A percentile compares a stretch with the other conserved stretches of the same genome.
Evolutionary conservation across 2,113 vertebrate species (phyloP).

Genomic region (Notothenia rossii): DNA sequence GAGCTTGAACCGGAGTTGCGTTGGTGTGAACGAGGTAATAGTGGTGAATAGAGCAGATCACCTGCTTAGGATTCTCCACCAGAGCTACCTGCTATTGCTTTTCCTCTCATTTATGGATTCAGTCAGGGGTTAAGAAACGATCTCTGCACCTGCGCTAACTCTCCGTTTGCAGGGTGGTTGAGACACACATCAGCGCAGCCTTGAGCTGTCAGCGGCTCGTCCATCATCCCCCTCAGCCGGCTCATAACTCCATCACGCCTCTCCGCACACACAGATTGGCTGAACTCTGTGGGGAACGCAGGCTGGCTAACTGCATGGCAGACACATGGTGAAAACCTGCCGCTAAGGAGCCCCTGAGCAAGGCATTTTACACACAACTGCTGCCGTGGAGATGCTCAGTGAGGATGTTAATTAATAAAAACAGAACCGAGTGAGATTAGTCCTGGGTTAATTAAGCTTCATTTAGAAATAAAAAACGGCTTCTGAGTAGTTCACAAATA

Average conservation of each 20-base stretch:
- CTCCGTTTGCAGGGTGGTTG: conserved; percentile 41
- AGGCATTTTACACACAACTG: conserved; percentile 21
- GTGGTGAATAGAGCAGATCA: neutral
- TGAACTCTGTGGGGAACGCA: conserved; percentile 42
- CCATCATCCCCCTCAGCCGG: conserved; percentile 61
- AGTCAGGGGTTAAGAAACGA: conserved; percentile 41
- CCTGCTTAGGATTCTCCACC: neutral
- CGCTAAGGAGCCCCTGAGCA: conserved; percentile 25
- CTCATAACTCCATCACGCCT: conserved; percentile 69
- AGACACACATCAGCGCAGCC: conserved; percentile 59
- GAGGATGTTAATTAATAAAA: neutral
- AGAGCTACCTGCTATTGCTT: conserved; percentile 9
- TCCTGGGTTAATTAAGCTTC: neutral
- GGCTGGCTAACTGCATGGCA: conserved; percentile 23
- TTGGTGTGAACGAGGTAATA: no score
- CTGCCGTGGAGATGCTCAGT: neutral
- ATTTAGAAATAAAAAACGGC: neutral
- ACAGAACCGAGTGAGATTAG: neutral
- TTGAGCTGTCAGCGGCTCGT: conserved; percentile 64
- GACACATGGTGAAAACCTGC: conserved; percentile 15
- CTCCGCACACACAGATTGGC: conserved; percentile 68
- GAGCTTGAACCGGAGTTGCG: no score
- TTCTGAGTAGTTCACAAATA: conserved; percentile 2
- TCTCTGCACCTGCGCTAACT: conserved; percentile 32
- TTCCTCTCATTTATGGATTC: conserved; percentile 32